Base-by-base conservation (phyloP, 2,888 invertebrate genomes). In the Harmothoe impar region DNA sequence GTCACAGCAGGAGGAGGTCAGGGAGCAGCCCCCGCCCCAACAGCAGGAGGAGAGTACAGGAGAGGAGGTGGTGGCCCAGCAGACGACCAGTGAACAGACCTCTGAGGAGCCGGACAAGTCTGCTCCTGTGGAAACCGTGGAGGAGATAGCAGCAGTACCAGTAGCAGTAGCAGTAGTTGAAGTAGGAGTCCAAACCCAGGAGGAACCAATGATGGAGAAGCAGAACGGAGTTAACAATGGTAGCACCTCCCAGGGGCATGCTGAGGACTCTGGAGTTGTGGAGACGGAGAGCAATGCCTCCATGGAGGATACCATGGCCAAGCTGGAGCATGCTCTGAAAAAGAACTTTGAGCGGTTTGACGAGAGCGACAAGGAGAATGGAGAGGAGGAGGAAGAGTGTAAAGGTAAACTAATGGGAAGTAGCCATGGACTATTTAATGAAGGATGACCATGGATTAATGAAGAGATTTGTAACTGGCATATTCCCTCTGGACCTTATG, bases 201-300 rank as follows among this genome's bases (percentile, higher is more conserved):
- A 12, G 33, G 54, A 15, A 1, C 84, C 3, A 54, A 54, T 86
- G 86, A 52, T n/a, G n/a, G n/a, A n/a, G n/a, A n/a, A n/a, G n/a
- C n/a, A 86, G 54, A 54, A 86, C 81, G 72, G 72, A 72, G 25
- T 29, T 72, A 81, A n/a, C 81, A 43, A n/a, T 43, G 33, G 15
- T 15, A 35, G 7, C 3, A 31, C 5, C 35, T 33, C 12, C 0
- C 62, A 62, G 62, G 62, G 12, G 62, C 12, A 52, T 17, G 7
- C 62, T n/a, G 43, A 43, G 43, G 89, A 77, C 15, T 10, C 20
- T 20, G 20, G 84, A 33, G 91, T 31, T n/a, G 78, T 92, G 17
- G 92, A 92, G 23, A 92, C 91, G 7, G 91, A 89, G 31, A 92
- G 92, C 72, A 92, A 90, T 31, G 92, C 91, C 35, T 92, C 91